A percentile compares a stretch with the other conserved stretches of the same genome.
phyloP scores from a whole-genome alignment of 2,888 invertebrate genomes.

The Acleris laterana region DNA sequence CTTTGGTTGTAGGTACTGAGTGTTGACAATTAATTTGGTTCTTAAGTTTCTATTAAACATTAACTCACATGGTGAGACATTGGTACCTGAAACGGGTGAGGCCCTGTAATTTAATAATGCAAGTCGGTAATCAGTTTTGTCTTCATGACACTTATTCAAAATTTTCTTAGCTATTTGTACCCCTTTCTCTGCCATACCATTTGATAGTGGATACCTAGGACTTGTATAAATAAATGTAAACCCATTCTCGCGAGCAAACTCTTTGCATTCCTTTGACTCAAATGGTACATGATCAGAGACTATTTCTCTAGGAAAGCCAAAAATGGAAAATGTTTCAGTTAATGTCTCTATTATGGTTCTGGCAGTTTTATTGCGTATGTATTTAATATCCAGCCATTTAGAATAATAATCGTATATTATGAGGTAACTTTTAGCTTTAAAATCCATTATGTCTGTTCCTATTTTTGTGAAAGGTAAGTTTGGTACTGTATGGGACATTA shows the following conservation, averaged over 20 bases:
- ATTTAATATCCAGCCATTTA: slow-evolving; percentile 23
- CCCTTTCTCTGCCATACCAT: slow-evolving; percentile 9
- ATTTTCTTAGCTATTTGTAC: neutral
- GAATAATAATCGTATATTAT: slow-evolving; percentile 29
- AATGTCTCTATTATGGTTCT: slow-evolving; percentile 30
- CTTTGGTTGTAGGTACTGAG: slow-evolving; percentile 1
- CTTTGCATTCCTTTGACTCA: slow-evolving; percentile 26
- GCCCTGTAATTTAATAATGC: neutral
- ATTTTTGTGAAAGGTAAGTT: slow-evolving; percentile 40
- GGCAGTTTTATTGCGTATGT: slow-evolving; percentile 32
- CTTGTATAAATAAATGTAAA: slow-evolving; percentile 3
- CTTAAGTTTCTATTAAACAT: neutral
- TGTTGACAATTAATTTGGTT: neutral
- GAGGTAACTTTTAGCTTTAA: neutral
- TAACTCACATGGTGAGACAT: neutral
- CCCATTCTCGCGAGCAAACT: slow-evolving; percentile 5
- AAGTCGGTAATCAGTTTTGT: neutral
- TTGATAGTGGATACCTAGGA: slow-evolving; percentile 9
- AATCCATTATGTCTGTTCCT: slow-evolving; percentile 12
- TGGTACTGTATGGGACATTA: slow-evolving; percentile 37
- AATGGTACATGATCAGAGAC: slow-evolving; percentile 34
- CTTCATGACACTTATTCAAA: slow-evolving; percentile 1
- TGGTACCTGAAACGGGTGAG: neutral
- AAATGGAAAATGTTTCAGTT: slow-evolving; percentile 31
- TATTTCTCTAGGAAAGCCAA: slow-evolving; percentile 40